phyloP scores from a whole-genome alignment of 2,113 vertebrate genomes.

The Antigone vipio region DNA sequence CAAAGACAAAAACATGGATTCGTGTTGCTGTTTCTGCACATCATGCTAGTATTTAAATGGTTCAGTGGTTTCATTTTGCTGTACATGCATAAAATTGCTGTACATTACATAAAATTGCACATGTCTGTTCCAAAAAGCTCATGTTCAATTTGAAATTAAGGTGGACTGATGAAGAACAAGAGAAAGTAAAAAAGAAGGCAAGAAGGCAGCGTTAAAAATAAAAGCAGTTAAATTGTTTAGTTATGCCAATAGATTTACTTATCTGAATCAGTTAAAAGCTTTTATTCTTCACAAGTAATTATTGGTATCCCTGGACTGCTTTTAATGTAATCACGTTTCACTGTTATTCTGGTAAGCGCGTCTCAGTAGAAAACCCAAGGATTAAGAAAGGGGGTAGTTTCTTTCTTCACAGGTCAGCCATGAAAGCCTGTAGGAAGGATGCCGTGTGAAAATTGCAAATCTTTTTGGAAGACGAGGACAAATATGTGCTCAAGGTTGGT shows the following conservation, averaged over 20 bases:
- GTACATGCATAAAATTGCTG: neutral
- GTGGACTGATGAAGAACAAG: neutral
- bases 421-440: neutral
- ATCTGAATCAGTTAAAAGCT: neutral
- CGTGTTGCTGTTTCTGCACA: neutral
- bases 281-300: neutral
- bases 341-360: neutral
- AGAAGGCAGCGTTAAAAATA: neutral
- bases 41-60: neutral
- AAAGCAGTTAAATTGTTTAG: neutral
- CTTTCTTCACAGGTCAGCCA: neutral
- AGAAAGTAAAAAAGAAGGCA: neutral
- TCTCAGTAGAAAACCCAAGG: neutral
- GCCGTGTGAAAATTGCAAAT: neutral
- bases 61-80: neutral
- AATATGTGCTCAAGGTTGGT: neutral
- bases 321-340: neutral
- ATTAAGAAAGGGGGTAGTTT: neutral
- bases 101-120: neutral
- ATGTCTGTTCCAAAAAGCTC: neutral
- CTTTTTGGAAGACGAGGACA: neutral
- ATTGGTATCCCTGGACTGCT: neutral
- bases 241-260: neutral
- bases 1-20: neutral
- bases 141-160: neutral